Evolutionary conservation across 2,888 invertebrate species (phyloP).

Genomic region (Mylabris sibirica): DNA sequence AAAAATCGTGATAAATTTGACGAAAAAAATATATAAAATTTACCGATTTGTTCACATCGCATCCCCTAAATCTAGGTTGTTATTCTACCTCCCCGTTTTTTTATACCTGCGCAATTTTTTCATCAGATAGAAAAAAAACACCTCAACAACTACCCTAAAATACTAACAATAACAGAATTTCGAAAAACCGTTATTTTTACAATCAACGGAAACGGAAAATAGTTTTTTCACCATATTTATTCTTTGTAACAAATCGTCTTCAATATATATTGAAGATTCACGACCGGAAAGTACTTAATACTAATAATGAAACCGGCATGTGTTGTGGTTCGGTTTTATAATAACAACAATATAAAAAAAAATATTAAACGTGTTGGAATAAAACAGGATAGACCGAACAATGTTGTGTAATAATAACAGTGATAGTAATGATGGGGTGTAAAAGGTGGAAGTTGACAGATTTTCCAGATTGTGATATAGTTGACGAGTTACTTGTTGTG

Average conservation of each 20-base stretch:
- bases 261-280: slow-evolving; percentile 1
- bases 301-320: neutral
- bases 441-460: neutral
- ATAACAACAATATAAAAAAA: neutral
- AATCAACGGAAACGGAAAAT: slow-evolving; percentile 9
- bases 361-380: neutral
- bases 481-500: slow-evolving; percentile 13
- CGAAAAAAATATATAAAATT: neutral
- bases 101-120: slow-evolving; percentile 4
- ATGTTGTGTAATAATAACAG: neutral
- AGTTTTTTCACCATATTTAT: neutral
- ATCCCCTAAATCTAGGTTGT: neutral
- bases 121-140: neutral
- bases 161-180: neutral
- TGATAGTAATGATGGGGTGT: neutral
- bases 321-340: neutral
- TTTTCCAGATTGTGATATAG: slow-evolving; percentile 12
- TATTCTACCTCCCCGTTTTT: neutral
- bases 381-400: neutral
- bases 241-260: neutral
- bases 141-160: neutral
- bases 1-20: neutral
- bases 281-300: slow-evolving; percentile 1
- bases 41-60: neutral
- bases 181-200: slow-evolving; percentile 2